Evolutionary conservation across 1,140 invertebrate genomes (phyloP).

Genomic region (Coptotermes formosanus): DNA sequence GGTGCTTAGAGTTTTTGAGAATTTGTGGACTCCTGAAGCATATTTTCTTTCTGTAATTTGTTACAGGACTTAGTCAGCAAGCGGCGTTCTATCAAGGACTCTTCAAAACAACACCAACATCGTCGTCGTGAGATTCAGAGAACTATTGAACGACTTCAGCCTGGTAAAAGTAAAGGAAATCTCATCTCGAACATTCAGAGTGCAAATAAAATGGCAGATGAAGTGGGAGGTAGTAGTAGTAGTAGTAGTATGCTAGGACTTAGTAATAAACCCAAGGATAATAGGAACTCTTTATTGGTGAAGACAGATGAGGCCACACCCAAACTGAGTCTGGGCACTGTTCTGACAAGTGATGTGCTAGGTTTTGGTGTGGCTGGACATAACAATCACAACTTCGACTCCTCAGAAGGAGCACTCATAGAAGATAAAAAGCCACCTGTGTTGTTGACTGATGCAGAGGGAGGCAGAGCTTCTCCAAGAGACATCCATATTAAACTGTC

Average conservation of each 20-base stretch:
- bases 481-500: slow-evolving; percentile 41
- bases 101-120: slow-evolving; percentile 49
- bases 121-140: slow-evolving; percentile 72
- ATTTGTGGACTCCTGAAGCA: too few species aligned
- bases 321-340: slow-evolving; percentile 77
- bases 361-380: slow-evolving; percentile 39
- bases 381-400: slow-evolving; percentile 36
- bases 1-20: too few species aligned
- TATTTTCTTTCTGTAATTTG: not conserved
- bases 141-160: slow-evolving; percentile 77
- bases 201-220: slow-evolving; percentile 25
- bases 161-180: slow-evolving; percentile 82
- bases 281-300: slow-evolving; percentile 49
- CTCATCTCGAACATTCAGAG: slow-evolving; percentile 54
- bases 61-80: slow-evolving; percentile 41
- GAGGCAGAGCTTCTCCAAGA: slow-evolving; percentile 38
- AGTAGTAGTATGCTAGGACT: not conserved
- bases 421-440: not conserved
- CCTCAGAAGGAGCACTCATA: not conserved
- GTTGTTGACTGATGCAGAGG: slow-evolving; percentile 4
- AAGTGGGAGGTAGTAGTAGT: not conserved
- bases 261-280: slow-evolving; percentile 27
- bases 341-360: slow-evolving; percentile 60
- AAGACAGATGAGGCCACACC: slow-evolving; percentile 64
- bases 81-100: slow-evolving; percentile 44